A percentile compares a stretch with the other conserved stretches of the same genome.
These are phyloP conservation scores for Sarcophaga carnaria DNA, from an alignment of 2,888 invertebrate genomes.

Conservation along the genomic window DNA sequence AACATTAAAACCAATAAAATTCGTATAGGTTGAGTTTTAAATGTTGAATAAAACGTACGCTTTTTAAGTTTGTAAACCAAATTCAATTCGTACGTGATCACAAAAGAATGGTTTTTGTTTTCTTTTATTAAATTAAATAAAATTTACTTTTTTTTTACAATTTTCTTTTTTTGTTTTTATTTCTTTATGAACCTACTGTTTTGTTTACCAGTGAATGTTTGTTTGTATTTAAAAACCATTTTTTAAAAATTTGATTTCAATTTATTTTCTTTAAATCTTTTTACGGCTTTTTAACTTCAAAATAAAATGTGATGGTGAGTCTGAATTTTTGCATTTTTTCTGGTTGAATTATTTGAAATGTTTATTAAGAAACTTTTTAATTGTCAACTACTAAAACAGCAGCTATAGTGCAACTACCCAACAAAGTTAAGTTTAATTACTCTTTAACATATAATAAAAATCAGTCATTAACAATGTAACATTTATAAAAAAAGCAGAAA, in stretches of 20 bases:
- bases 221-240: background rate
- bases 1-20: background rate
- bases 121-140: constrained; percentile 19
- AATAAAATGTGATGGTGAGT: background rate
- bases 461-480: background rate
- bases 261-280: background rate
- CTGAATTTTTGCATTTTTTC: background rate
- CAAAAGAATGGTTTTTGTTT: background rate
- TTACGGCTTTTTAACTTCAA: background rate
- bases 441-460: background rate
- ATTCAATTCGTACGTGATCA: constrained; percentile 32
- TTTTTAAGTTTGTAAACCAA: background rate
- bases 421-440: background rate
- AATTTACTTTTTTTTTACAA: background rate
- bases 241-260: background rate
- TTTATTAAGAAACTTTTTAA: background rate
- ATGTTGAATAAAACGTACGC: constrained; percentile 26
- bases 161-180: no score
- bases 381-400: background rate
- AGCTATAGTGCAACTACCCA: background rate
- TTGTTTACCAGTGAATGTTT: background rate
- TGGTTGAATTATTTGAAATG: background rate
- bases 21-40: constrained; percentile 11
- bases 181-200: background rate
- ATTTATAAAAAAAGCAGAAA: background rate